A percentile compares a stretch with the other conserved stretches of the same genome.
Conservation (phyloP, 1,140 invertebrate genomes). For the Zeugodacus cucurbitae region DNA sequence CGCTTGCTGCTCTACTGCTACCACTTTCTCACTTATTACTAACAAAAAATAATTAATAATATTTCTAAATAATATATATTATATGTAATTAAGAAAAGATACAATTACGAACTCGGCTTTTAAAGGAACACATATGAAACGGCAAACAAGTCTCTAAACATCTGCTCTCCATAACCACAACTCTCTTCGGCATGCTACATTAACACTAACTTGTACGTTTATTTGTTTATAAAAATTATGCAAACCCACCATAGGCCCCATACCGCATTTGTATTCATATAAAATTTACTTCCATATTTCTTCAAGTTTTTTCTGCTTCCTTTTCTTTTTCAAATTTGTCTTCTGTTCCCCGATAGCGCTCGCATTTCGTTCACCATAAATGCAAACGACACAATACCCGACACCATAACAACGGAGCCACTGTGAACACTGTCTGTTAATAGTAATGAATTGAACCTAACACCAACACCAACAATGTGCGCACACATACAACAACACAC, state of each 20-base stretch:
- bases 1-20: neutral
- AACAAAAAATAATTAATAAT: neutral
- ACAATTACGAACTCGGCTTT: neutral
- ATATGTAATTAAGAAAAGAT: too few relatives aligned
- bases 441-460: neutral
- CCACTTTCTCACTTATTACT: neutral
- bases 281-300: neutral
- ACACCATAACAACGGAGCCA: constrained; percentile 15
- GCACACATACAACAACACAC: neutral
- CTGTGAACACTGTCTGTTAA: neutral
- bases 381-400: neutral
- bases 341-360: neutral
- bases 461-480: neutral
- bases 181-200: neutral
- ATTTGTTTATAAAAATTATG: constrained; percentile 23
- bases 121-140: neutral
- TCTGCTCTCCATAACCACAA: neutral
- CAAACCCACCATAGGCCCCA: constrained; percentile 28
- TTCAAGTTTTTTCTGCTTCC: neutral
- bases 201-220: constrained; percentile 30
- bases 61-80: too few relatives aligned
- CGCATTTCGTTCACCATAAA: neutral
- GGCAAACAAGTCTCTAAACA: neutral
- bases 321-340: neutral
- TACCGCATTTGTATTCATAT: constrained; percentile 19